These are phyloP conservation scores for Cliona cf. orientalis DNA, from an alignment of 37 sponge, comb jelly and placozoan genomes.

Conservation along the genomic window DNA sequence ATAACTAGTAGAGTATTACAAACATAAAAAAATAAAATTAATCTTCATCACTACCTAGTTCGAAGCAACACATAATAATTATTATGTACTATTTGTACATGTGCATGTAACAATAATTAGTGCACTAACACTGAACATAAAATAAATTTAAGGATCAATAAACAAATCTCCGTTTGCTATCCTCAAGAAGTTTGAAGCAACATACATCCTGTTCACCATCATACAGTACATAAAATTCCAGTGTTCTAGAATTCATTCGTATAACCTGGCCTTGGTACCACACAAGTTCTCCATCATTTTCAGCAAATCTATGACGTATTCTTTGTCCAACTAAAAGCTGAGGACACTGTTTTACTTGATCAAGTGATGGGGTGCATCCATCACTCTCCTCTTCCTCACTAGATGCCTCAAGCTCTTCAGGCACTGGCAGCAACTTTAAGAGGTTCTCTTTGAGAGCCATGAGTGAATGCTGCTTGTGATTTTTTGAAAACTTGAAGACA, in stretches of 20 bases:
- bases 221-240: constrained; percentile 29
- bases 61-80: not conserved
- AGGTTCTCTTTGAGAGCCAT: constrained; percentile 9
- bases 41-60: not conserved
- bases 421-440: not conserved
- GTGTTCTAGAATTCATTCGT: not conserved
- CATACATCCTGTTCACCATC: constrained; percentile 40
- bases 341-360: constrained; percentile 1
- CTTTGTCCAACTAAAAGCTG: constrained; percentile 22
- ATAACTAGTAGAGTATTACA: too few relatives aligned
- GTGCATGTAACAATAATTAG: constrained; percentile 1
- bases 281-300: constrained; percentile 23
- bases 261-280: constrained; percentile 34
- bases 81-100: not conserved
- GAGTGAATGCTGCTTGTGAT: not conserved
- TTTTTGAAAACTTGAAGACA: constrained; percentile 13
- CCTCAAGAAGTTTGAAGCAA: constrained; percentile 24
- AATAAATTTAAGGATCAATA: too few relatives aligned
- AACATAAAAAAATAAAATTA: not conserved
- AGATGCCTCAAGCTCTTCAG: too few relatives aligned
- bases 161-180: constrained; percentile 40
- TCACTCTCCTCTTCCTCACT: too few relatives aligned
- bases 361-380: not conserved
- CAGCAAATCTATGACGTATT: constrained; percentile 28
- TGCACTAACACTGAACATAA: not conserved